These are phyloP conservation scores for Mesoligia furuncula DNA, from an alignment of 2,888 invertebrate genomes.

Conservation along the genomic window DNA sequence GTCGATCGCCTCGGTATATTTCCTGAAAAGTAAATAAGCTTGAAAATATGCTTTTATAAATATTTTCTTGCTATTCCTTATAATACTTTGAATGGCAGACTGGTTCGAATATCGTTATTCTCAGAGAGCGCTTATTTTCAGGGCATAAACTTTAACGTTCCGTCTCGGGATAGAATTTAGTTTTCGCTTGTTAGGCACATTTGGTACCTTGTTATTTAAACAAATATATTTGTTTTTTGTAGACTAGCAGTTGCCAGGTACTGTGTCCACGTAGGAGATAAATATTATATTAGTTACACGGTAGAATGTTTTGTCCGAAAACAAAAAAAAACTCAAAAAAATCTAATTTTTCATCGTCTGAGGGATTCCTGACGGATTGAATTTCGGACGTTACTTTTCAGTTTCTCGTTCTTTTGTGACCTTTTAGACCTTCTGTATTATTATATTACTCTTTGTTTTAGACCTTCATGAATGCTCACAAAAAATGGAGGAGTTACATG, in stretches of 20 bases:
- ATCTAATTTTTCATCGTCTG: neutral
- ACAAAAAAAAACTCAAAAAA: slow-evolving; percentile 1
- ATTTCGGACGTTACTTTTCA: slow-evolving; percentile 2
- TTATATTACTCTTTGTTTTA: no score
- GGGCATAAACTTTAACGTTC: slow-evolving; percentile 53
- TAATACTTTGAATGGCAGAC: slow-evolving; percentile 39
- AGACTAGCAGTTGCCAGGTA: neutral
- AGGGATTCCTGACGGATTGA: neutral
- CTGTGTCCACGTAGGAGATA: neutral
- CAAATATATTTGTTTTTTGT: slow-evolving; percentile 21
- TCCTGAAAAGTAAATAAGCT: neutral
- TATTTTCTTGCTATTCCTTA: slow-evolving; percentile 17
- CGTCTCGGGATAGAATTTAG: slow-evolving; percentile 35
- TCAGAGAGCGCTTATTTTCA: slow-evolving; percentile 55
- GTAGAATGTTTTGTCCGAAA: neutral
- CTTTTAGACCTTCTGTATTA: neutral
- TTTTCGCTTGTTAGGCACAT: slow-evolving; percentile 43
- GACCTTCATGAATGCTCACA: neutral
- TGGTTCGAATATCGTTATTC: slow-evolving; percentile 50
- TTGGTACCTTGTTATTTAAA: slow-evolving; percentile 40
- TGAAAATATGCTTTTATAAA: neutral
- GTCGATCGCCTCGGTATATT: neutral
- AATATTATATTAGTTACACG: neutral
- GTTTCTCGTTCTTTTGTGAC: neutral
- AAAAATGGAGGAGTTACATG: neutral